phyloP scores from a whole-genome alignment of 2,113 vertebrate species.

The Megaleporinus macrocephalus region DNA sequence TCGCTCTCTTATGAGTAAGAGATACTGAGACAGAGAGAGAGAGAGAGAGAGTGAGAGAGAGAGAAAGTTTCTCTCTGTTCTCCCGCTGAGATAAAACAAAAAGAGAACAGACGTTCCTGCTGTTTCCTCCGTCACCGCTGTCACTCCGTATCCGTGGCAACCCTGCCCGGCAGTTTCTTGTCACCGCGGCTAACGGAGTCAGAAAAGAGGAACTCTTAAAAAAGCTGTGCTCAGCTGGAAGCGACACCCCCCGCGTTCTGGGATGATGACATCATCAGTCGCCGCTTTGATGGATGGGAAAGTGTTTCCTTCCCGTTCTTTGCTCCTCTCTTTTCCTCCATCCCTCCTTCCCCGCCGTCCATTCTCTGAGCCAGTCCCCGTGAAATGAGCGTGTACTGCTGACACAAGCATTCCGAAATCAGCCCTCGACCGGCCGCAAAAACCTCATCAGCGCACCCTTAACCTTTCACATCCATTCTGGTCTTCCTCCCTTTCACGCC shows the following conservation, averaged over 20 bases:
- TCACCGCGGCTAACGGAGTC: constrained; percentile 2
- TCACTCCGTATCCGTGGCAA: constrained; percentile 39
- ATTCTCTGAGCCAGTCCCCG: background rate
- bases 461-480: background rate
- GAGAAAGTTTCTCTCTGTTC: constrained; percentile 7
- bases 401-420: background rate
- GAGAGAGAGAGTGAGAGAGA: background rate
- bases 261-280: background rate
- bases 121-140: constrained; percentile 22
- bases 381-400: background rate
- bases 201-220: constrained; percentile 1
- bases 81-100: constrained; percentile 14
- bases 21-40: background rate
- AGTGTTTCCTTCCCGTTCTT: background rate
- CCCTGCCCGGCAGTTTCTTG: background rate
- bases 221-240: background rate
- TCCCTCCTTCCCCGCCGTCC: background rate
- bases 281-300: background rate
- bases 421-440: background rate
- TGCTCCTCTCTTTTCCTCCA: too few relatives aligned
- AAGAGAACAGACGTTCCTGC: constrained; percentile 18
- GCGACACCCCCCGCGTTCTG: background rate
- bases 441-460: background rate
- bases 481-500: too few relatives aligned
- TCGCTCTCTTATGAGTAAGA: background rate